Base-by-base conservation (phyloP, 1,140 invertebrate genomes). In the Muscidifurax raptorellus region DNA sequence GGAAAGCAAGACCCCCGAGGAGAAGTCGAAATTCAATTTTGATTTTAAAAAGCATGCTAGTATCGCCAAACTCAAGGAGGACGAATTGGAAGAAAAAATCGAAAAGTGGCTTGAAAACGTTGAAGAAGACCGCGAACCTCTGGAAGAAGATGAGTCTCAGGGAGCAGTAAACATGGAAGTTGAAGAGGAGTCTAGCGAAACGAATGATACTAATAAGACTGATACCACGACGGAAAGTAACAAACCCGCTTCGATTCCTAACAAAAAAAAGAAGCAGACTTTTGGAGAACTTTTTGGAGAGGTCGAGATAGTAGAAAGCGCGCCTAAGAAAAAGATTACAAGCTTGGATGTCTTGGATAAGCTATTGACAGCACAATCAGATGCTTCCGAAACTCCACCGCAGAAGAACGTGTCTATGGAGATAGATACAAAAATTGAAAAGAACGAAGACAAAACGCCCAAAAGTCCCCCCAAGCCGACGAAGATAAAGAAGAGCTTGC, bases 91-190 rank as follows among this genome's bases (percentile, higher is more conserved):
- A 30, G 82, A 89, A 67, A 86, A 81, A 30, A 89, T 92, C 77
- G 82, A 87, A 75, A 87, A 88, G 77, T 90, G 89, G 88, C 80
- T 92, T 1, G 82, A 86, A 30, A 81, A 85, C 36, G 87, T 89
- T 69, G 87, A 89, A 71, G 87, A 90, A 44, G 52, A 59, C 22
- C 15, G 52, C 4, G 52, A 59, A 18, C 52, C 22, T 59, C 52
- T 59, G 52, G 52, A 76, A 28, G 80, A 86, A 32, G 64, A 40
- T 52, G 28, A 72, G 15, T 47, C 32, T 25, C 7, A 2, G 47
- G 22, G 83, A 67, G 67, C 87, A 86, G 72, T 36, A 12, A 40
- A 78, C 47, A 76, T 75, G 59, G 25, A 59, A 78, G 44, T 76
- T 36, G 36, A 75, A 69, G 52, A 66, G 13, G 13, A 85, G 82